A percentile compares a stretch with the other conserved stretches of the same genome.
Evolutionary conservation across 2,113 vertebrate genomes (phyloP).

Genomic region (Jacana jacana): DNA sequence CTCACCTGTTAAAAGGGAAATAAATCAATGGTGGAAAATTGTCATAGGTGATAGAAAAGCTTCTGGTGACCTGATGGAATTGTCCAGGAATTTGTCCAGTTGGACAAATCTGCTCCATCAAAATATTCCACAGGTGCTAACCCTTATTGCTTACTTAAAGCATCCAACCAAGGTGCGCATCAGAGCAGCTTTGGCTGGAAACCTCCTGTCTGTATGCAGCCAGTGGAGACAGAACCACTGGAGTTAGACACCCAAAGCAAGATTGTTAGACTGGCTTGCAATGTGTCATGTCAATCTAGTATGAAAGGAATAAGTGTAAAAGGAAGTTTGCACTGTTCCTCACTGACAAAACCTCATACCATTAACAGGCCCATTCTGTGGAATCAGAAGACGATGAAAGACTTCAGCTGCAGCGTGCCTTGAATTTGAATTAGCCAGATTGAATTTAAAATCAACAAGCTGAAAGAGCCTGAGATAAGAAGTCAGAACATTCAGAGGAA

Average conservation of each 20-base stretch:
- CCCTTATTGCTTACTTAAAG: not conserved
- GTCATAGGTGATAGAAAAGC: not conserved
- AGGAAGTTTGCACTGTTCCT: not conserved
- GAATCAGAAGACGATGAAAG: not conserved
- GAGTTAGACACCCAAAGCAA: not conserved
- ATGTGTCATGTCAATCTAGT: not conserved
- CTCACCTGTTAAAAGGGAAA: not conserved
- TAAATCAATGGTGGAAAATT: not conserved
- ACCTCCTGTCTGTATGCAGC: not conserved
- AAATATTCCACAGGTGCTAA: rapidly evolving
- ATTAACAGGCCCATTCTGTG: not conserved
- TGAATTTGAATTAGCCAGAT: constrained; percentile 38
- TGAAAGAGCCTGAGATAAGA: constrained; percentile 50
- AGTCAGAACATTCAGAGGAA: constrained; percentile 49
- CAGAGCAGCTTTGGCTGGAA: not conserved
- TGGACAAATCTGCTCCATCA: not conserved
- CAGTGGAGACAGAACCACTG: not conserved
- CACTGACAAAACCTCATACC: not conserved
- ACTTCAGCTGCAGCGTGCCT: not conserved
- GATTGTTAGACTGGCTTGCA: not conserved
- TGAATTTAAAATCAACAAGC: constrained; percentile 60
- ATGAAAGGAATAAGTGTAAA: not conserved
- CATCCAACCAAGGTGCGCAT: not conserved
- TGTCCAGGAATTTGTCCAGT: not conserved
- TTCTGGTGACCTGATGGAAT: not conserved